A percentile compares a stretch with the other conserved stretches of the same genome.
These are phyloP conservation scores for Hoplodrina blanda DNA, from an alignment of 2,888 invertebrate species.

Conservation along the genomic window DNA sequence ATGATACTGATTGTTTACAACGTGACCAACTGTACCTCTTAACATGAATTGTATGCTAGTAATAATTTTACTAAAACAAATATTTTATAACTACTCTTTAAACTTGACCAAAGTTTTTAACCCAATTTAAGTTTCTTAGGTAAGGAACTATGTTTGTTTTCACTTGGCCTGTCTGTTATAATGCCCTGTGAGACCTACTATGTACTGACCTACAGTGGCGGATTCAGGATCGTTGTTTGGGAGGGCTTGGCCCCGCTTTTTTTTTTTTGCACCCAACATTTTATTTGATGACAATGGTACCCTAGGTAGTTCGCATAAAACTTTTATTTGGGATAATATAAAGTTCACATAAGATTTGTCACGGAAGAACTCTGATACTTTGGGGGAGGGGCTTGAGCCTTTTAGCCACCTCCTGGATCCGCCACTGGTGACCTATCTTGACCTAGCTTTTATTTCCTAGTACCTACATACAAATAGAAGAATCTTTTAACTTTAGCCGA, in stretches of 20 bases:
- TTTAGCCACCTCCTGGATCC: too few relatives aligned
- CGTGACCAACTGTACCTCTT: conserved; percentile 72
- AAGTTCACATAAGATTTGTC: too few relatives aligned
- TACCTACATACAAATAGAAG: conserved; percentile 20
- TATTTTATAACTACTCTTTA: conserved; percentile 37
- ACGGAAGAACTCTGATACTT: too few relatives aligned
- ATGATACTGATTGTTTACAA: conserved; percentile 64
- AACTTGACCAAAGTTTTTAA: conserved; percentile 58
- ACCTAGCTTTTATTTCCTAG: conserved; percentile 20
- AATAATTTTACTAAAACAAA: conserved; percentile 35
- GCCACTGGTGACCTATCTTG: neutral
- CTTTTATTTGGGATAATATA: too few relatives aligned
- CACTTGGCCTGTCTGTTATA: neutral
- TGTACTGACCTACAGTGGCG: neutral
- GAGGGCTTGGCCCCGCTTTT: too few relatives aligned
- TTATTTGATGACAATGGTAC: too few relatives aligned
- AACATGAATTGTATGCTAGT: conserved; percentile 66
- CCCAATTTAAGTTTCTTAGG: conserved; percentile 31
- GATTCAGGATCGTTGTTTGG: too few relatives aligned
- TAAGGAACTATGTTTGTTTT: neutral
- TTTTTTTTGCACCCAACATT: too few relatives aligned
- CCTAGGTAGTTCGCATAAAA: too few relatives aligned
- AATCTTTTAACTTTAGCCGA: neutral
- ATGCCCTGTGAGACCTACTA: neutral
- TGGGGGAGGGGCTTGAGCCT: too few relatives aligned